Conservation (phyloP, 2,113 vertebrate species). For the Gallinago jamesoni region DNA sequence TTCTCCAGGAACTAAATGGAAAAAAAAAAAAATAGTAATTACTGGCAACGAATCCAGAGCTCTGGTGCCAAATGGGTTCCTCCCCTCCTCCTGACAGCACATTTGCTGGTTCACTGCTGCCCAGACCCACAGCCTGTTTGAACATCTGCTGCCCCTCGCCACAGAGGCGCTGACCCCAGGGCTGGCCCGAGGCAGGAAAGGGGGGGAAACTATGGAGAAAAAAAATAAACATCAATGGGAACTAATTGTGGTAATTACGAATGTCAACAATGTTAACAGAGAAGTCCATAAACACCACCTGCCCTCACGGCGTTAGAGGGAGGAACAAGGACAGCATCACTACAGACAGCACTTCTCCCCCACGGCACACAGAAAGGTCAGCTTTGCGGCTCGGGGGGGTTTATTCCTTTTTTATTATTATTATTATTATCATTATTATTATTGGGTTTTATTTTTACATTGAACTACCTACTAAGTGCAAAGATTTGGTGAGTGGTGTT, state of each 20-base stretch:
- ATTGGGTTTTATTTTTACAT: constrained; percentile 69
- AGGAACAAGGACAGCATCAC: constrained; percentile 60
- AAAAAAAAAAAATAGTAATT: background rate
- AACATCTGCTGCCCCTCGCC: constrained; percentile 33
- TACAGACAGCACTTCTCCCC: constrained; percentile 47
- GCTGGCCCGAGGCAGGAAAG: background rate
- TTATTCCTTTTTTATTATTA: background rate
- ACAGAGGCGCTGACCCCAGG: constrained; percentile 4
- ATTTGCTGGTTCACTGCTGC: constrained; percentile 54
- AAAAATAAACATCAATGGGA: constrained; percentile 49
- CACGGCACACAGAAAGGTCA: constrained; percentile 48
- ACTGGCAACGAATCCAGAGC: constrained; percentile 22
- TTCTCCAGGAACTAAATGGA: constrained; percentile 57
- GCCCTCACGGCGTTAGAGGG: constrained; percentile 3
- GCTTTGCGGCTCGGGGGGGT: background rate
- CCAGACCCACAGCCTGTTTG: background rate
- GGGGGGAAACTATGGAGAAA: background rate
- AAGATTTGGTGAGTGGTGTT: constrained; percentile 73
- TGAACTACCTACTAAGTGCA: constrained; percentile 79
- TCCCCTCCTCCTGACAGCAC: constrained; percentile 8
- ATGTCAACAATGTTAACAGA: constrained; percentile 1
- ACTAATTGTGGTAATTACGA: constrained; percentile 24
- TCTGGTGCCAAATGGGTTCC: constrained; percentile 59
- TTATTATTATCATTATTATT: constrained; percentile 39
- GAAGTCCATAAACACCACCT: no score